Percentiles rank a stretch among this genome's conserved stretches.
These are phyloP conservation scores for Aptenodytes forsteri DNA, from an alignment of 2,113 vertebrate genomes.

Conservation along the genomic window DNA sequence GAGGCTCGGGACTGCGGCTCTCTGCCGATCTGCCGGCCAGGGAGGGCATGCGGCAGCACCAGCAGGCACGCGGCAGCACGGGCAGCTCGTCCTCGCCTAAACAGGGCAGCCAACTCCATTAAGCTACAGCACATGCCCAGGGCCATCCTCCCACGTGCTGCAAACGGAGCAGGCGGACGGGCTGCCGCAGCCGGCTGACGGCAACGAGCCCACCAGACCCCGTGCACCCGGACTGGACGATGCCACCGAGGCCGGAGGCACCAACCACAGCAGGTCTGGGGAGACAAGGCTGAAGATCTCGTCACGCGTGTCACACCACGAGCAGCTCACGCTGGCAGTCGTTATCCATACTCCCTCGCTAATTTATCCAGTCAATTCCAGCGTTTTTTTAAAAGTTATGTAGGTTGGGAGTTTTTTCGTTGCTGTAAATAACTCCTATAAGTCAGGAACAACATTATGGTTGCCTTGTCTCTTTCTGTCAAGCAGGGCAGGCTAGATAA, in stretches of 20 bases:
- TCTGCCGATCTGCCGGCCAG: rapidly evolving
- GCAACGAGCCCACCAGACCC: not conserved
- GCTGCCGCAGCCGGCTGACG: not conserved
- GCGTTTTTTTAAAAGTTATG: not conserved
- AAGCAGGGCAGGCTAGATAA: slow-evolving; percentile 38
- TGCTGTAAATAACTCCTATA: not conserved
- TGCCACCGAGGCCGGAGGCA: not conserved
- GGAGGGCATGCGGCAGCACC: not conserved
- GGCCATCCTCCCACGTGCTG: not conserved
- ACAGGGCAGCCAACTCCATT: rapidly evolving
- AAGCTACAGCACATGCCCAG: not conserved
- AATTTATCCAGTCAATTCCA: not conserved
- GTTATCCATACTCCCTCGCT: not conserved
- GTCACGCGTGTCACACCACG: rapidly evolving
- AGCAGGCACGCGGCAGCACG: not conserved
- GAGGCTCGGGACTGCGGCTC: not conserved
- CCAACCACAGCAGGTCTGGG: rapidly evolving
- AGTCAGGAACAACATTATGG: not conserved
- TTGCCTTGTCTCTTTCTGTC: not conserved
- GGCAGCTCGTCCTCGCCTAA: rapidly evolving
- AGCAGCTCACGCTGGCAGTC: not conserved
- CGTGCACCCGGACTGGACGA: rapidly evolving
- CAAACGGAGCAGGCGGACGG: rapidly evolving
- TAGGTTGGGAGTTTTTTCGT: not conserved
- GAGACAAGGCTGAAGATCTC: not conserved